These are phyloP conservation scores for Drosophila neutralis DNA, from an alignment of 2,888 invertebrate genomes.

Conservation along the genomic window DNA sequence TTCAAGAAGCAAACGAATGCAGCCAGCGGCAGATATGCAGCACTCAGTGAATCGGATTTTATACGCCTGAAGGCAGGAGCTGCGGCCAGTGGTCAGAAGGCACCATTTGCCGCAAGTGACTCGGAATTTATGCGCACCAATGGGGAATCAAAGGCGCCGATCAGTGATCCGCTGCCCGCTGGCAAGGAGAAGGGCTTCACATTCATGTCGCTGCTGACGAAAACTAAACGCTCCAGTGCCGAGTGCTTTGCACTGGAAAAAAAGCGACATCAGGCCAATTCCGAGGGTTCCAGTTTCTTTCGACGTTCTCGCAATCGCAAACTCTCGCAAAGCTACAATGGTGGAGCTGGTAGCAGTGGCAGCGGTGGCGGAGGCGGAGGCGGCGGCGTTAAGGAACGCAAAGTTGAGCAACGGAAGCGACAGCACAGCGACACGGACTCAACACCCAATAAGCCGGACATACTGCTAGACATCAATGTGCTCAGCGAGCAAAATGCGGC, in stretches of 20 bases:
- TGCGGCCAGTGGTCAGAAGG: conserved; percentile 68
- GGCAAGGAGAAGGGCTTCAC: conserved; percentile 82
- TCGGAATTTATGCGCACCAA: conserved; percentile 83
- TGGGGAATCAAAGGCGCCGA: conserved; percentile 62
- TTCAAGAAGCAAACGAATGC: conserved; percentile 81
- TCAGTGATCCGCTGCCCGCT: conserved; percentile 48
- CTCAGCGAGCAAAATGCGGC: conserved; percentile 76
- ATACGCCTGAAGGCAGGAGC: conserved; percentile 81
- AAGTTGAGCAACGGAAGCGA: conserved; percentile 73
- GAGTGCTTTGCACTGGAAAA: conserved; percentile 83
- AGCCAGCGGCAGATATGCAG: conserved; percentile 75
- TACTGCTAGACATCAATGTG: conserved; percentile 83
- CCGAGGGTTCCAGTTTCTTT: conserved; percentile 81
- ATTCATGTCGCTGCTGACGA: conserved; percentile 81
- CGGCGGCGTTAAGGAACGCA: conserved; percentile 75
- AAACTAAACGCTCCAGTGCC: conserved; percentile 83
- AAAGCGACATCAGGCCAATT: conserved; percentile 81
- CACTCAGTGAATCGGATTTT: conserved; percentile 84
- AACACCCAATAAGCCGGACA: conserved; percentile 83
- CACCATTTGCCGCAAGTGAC: conserved; percentile 83
- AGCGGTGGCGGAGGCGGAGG: conserved; percentile 71
- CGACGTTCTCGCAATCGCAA: conserved; percentile 83
- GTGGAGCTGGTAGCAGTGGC: conserved; percentile 67
- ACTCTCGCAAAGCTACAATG: conserved; percentile 84
- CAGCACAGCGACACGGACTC: conserved; percentile 83